Evolutionary conservation across 2,113 vertebrate genomes (phyloP).

Genomic region (Albula goreensis): DNA sequence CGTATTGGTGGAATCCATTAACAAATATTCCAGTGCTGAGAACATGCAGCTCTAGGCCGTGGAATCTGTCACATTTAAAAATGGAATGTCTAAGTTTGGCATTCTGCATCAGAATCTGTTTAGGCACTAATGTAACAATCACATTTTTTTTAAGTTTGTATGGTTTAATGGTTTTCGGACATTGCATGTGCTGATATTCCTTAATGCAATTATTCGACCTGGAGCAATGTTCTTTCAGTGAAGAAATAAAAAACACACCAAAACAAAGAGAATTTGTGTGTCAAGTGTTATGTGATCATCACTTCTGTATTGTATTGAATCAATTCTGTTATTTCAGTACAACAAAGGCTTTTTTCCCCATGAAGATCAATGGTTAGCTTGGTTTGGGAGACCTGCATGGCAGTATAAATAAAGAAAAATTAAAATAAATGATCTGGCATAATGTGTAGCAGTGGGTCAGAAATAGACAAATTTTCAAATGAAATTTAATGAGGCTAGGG

Average conservation of each 20-base stretch:
- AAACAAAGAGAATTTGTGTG: background rate
- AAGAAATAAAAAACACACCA: background rate
- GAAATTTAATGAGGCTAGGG: constrained; percentile 28
- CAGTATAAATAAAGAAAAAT: background rate
- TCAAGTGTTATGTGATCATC: background rate
- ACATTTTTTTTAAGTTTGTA: background rate
- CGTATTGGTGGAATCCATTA: background rate
- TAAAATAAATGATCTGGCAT: constrained; percentile 7
- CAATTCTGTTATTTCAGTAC: background rate
- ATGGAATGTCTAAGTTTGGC: background rate
- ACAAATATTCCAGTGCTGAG: background rate
- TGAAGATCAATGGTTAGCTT: constrained; percentile 12
- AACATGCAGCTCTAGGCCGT: background rate
- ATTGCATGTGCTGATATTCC: background rate
- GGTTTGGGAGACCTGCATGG: constrained; percentile 21
- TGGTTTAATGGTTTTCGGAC: background rate
- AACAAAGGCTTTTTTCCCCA: background rate
- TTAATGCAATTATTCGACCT: background rate
- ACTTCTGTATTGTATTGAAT: background rate
- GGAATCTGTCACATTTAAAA: background rate
- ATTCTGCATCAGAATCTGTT: background rate
- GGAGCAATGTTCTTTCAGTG: background rate
- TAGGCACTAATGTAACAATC: background rate
- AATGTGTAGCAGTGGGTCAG: background rate
- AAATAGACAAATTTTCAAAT: background rate